Conservation (phyloP, 2,113 vertebrate species). For the Propithecus coquereli region DNA sequence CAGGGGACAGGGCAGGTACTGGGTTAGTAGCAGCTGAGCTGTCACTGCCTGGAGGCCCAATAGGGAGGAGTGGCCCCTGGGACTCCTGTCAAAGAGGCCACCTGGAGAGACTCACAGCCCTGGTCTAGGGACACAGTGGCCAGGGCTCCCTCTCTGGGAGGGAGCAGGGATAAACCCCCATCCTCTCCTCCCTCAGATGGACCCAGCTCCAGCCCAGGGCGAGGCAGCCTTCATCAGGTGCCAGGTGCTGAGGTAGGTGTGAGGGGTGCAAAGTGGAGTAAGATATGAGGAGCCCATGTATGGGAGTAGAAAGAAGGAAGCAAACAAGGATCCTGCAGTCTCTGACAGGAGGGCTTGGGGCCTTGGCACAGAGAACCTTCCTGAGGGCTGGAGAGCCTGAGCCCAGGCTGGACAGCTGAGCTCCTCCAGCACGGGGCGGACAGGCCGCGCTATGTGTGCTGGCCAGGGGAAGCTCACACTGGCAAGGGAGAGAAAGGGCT, state of each 20-base stretch:
- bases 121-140: neutral
- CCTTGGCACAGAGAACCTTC: neutral
- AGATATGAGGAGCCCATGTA: neutral
- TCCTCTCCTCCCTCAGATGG: neutral
- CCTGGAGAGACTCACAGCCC: neutral
- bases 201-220: neutral
- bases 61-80: neutral
- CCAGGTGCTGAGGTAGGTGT: neutral
- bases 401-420: too few species aligned
- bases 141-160: neutral
- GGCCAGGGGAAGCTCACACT: neutral
- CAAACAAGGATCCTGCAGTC: neutral
- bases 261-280: neutral
- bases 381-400: neutral
- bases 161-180: neutral
- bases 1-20: too few species aligned
- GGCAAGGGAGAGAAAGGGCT: neutral
- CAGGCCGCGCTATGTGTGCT: rapidly evolving
- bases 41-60: neutral
- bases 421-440: neutral
- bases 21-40: neutral
- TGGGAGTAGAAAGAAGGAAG: neutral
- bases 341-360: neutral
- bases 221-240: neutral
- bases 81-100: too few species aligned